phyloP scores from a whole-genome alignment of 2,888 invertebrate species.

The Sycophila texana region DNA sequence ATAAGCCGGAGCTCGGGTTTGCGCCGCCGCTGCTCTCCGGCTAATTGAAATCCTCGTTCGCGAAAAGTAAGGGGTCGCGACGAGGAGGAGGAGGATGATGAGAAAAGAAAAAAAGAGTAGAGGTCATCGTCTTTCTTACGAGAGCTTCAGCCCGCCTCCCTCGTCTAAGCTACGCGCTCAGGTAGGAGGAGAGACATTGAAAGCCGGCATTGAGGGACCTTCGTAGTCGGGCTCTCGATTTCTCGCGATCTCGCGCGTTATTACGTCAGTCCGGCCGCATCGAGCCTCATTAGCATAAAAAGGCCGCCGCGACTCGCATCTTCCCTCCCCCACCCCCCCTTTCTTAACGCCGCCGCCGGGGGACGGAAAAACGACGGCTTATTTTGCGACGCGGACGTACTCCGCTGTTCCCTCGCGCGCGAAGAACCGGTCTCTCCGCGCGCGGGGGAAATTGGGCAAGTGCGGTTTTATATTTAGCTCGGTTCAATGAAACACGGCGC shows the following conservation, averaged over 20 bases:
- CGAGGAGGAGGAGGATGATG: too few species aligned
- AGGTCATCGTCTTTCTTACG: background rate
- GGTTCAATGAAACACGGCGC: constrained; percentile 16
- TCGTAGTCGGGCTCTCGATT: constrained; percentile 47
- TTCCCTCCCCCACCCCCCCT: too few species aligned
- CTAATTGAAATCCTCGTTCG: too few species aligned
- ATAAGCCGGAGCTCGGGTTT: background rate
- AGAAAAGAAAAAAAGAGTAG: constrained; percentile 20
- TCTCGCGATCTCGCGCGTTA: constrained; percentile 38
- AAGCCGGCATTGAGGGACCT: constrained; percentile 54
- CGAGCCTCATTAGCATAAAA: constrained; percentile 45
- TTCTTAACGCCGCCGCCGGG: too few species aligned
- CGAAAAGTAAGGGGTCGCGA: background rate
- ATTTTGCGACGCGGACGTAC: too few species aligned
- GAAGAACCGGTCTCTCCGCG: background rate
- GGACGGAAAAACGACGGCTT: too few species aligned
- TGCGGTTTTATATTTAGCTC: constrained; percentile 34
- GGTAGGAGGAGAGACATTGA: constrained; percentile 45
- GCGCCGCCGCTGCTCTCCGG: too few species aligned
- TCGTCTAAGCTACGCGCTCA: background rate
- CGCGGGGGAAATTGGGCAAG: constrained; percentile 19
- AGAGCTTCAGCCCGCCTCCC: too few species aligned
- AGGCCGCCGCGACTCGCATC: constrained; percentile 16
- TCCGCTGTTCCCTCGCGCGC: too few species aligned
- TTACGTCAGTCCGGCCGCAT: constrained; percentile 29